A percentile compares a stretch with the other conserved stretches of the same genome.
phyloP scores from a whole-genome alignment of 2,113 vertebrate species.

The chimpanzee (Pan troglodytes) region DNA sequence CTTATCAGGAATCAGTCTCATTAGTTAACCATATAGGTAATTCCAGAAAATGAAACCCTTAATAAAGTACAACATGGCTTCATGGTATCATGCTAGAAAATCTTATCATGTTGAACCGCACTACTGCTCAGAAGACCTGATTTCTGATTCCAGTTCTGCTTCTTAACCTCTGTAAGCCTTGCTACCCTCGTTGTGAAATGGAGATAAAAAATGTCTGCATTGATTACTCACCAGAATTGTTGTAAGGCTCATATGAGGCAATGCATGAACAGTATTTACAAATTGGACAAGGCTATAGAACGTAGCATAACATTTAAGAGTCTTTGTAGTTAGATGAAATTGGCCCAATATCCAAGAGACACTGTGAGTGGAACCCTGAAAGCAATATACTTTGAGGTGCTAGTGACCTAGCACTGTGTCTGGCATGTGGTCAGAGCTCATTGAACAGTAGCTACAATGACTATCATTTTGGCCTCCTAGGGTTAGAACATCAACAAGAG shows the following conservation, averaged over 20 bases:
- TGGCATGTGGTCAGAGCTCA: not conserved
- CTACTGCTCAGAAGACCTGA: not conserved
- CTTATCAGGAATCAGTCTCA: not conserved
- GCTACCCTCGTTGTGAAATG: not conserved
- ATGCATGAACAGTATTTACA: not conserved
- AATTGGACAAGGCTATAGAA: not conserved
- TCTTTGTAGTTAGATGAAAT: not conserved
- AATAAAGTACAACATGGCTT: not conserved
- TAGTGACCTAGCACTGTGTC: not conserved
- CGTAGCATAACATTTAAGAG: not conserved
- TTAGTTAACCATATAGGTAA: not conserved
- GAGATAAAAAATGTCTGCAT: not conserved
- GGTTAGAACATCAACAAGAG: not conserved
- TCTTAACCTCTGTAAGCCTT: not conserved
- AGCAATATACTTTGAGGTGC: not conserved
- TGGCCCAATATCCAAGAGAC: not conserved
- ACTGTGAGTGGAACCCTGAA: not conserved
- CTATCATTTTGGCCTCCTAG: not conserved
- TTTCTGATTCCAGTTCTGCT: not conserved
- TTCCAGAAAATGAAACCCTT: not conserved
- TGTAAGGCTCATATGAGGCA: not conserved
- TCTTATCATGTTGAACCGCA: not conserved
- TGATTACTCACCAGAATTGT: not conserved
- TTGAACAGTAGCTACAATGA: not conserved
- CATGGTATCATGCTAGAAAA: not conserved